Conservation (phyloP, 2,888 invertebrate species). For the Stenurella melanura region DNA sequence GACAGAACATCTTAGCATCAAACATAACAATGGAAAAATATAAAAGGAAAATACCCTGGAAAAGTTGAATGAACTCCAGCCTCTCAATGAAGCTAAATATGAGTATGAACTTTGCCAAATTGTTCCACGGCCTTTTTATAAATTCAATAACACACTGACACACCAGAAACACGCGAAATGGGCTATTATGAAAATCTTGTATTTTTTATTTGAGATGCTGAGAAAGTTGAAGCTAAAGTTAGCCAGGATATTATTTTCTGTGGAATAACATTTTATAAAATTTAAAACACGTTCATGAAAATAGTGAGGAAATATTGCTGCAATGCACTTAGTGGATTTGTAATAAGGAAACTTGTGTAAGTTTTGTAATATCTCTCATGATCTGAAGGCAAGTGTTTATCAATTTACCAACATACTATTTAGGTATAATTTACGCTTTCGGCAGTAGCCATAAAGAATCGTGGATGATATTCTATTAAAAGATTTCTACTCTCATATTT, state of each 20-base stretch:
- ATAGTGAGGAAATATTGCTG: not conserved
- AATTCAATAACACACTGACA: constrained; percentile 24
- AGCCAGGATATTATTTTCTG: not conserved
- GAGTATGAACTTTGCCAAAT: constrained; percentile 20
- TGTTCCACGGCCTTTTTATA: constrained; percentile 15
- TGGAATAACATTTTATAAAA: not conserved
- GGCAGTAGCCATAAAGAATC: no score
- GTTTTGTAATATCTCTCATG: no score
- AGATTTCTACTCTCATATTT: no score
- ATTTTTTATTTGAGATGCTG: not conserved
- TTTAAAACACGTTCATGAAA: not conserved
- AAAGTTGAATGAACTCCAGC: not conserved
- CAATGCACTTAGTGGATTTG: not conserved
- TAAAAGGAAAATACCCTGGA: not conserved
- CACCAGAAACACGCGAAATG: not conserved
- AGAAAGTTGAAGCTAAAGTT: not conserved
- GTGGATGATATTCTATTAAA: no score
- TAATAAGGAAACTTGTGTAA: no score
- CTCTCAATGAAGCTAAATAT: not conserved
- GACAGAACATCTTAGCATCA: not conserved
- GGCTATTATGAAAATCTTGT: not conserved
- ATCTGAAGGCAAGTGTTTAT: no score
- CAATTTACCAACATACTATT: no score
- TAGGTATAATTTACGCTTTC: no score
- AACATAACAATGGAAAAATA: not conserved